These are phyloP conservation scores for Microctonus hyperodae DNA, from an alignment of 2,888 invertebrate species.

Conservation along the genomic window DNA sequence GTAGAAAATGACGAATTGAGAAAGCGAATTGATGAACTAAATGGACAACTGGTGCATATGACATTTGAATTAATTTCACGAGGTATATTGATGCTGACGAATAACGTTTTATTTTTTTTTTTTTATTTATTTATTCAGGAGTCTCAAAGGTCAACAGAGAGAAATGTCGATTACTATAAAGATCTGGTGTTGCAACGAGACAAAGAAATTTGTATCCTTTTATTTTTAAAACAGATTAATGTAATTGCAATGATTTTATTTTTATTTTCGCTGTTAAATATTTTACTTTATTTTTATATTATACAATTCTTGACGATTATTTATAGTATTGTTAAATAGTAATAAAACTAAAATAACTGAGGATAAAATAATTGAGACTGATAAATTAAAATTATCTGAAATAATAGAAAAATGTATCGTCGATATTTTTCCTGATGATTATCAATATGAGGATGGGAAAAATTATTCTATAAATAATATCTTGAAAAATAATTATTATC, in stretches of 20 bases:
- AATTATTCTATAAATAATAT: neutral
- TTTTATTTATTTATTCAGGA: slow-evolving; percentile 23
- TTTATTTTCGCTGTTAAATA: no score
- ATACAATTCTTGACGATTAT: slow-evolving; percentile 5
- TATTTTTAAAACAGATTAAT: no score
- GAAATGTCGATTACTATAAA: slow-evolving; percentile 47
- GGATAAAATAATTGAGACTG: slow-evolving; percentile 5
- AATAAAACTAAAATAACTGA: slow-evolving; percentile 12
- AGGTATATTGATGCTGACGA: no score
- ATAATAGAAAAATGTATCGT: neutral
- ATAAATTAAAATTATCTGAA: neutral
- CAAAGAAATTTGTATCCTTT: slow-evolving; percentile 61
- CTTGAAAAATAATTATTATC: neutral
- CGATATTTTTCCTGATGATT: neutral
- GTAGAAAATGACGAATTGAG: slow-evolving; percentile 61
- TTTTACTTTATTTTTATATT: no score
- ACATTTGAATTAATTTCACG: neutral
- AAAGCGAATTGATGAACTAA: slow-evolving; percentile 49
- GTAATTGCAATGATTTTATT: no score
- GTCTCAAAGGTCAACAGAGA: slow-evolving; percentile 30
- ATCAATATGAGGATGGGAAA: neutral
- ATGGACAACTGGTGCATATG: slow-evolving; percentile 40
- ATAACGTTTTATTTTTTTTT: no score
- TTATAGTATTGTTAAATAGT: slow-evolving; percentile 40
- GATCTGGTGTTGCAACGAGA: slow-evolving; percentile 57